Evolutionary conservation across 2,797 vertebrate species (phyloP).

Genomic region (Lateolabrax maculatus): DNA sequence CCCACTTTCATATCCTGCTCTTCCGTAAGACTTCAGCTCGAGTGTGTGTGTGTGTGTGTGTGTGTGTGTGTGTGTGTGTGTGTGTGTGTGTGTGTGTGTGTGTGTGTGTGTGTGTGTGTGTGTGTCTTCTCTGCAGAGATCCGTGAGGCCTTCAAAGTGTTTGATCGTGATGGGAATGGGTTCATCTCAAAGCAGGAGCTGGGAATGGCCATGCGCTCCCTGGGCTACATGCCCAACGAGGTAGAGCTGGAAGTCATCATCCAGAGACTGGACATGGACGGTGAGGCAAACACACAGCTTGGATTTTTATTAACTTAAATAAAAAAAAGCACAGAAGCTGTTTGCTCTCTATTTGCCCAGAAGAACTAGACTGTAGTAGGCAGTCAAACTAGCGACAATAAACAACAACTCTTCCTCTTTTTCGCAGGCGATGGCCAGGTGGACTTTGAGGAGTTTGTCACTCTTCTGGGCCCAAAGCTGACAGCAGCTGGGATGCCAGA

Average conservation of each 20-base stretch:
- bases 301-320: conserved; percentile 12
- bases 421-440: conserved; percentile 94
- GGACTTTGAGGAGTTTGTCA: conserved; percentile 99
- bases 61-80: conserved; percentile 41
- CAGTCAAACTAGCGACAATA: not conserved
- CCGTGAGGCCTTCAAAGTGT: conserved; percentile 97
- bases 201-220: conserved; percentile 96
- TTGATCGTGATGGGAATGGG: conserved; percentile 95
- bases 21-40: conserved; percentile 34
- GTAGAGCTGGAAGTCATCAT: conserved; percentile 98
- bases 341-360: conserved; percentile 13
- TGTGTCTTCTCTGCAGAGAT: conserved; percentile 87
- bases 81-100: conserved; percentile 33
- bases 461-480: conserved; percentile 95
- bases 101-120: conserved; percentile 40
- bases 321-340: conserved; percentile 4
- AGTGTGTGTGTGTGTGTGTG: conserved; percentile 37
- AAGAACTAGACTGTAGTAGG: not conserved
- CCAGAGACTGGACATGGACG: conserved; percentile 97
- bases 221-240: conserved; percentile 98
- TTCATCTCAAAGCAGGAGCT: conserved; percentile 99
- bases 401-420: conserved; percentile 26
- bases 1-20: conserved; percentile 51
- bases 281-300: conserved; percentile 80
- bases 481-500: conserved; percentile 95